Evolutionary conservation across 2,113 vertebrate species (phyloP).

Genomic region (Boulengeromyrus knoepffleri): DNA sequence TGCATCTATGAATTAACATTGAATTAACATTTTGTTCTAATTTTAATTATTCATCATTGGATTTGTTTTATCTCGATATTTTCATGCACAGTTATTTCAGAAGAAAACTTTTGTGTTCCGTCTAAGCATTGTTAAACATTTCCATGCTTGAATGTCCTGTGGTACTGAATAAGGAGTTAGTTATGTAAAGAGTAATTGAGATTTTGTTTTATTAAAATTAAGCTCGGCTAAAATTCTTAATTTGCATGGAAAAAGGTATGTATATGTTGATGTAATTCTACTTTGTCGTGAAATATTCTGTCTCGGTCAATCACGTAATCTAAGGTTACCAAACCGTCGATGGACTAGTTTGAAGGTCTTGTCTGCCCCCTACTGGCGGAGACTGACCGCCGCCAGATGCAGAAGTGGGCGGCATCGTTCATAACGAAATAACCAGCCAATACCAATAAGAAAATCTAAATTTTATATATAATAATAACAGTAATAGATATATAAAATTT

Average conservation of each 20-base stretch:
- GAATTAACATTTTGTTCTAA: not conserved
- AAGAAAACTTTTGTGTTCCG: not conserved
- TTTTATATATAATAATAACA: not conserved
- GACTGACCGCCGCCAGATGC: not conserved
- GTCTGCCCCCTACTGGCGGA: conserved; percentile 43
- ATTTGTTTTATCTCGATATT: not conserved
- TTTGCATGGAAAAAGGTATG: not conserved
- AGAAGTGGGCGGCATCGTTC: not conserved
- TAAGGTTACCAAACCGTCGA: not conserved
- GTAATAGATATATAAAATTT: no score
- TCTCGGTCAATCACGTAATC: not conserved
- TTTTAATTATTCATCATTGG: not conserved
- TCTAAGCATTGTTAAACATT: not conserved
- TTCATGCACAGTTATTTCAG: not conserved
- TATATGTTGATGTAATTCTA: not conserved
- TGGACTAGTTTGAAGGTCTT: not conserved
- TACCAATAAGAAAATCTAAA: not conserved
- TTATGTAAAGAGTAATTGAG: not conserved
- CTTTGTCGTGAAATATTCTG: not conserved
- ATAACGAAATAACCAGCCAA: not conserved
- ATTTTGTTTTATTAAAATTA: not conserved
- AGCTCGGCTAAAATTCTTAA: not conserved
- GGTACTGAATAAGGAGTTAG: not conserved
- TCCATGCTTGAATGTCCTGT: not conserved
- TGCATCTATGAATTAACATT: not conserved